Percentiles rank a stretch among this genome's conserved stretches.
Evolutionary conservation across 2,797 vertebrate species (phyloP).

Genomic region (Luscinia megarhynchos): DNA sequence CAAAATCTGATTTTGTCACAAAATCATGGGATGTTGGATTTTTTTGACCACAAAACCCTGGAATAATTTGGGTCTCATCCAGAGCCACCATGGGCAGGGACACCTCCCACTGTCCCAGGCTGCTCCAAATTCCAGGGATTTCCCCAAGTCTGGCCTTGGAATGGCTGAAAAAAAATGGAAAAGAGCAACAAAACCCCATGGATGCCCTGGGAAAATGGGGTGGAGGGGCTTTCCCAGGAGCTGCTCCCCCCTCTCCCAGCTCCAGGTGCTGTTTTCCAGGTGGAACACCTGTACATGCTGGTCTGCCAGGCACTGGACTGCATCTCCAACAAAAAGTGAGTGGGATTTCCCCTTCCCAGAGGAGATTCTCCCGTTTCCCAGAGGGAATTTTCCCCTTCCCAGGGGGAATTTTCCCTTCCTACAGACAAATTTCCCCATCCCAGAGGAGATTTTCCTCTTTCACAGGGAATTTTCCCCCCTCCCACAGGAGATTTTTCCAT

Average conservation of each 20-base stretch:
- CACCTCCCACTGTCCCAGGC: neutral
- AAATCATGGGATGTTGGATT: rapidly evolving
- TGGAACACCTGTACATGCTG: constrained; percentile 91
- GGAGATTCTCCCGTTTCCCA: too few relatives aligned
- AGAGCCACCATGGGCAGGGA: neutral
- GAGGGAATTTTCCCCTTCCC: neutral
- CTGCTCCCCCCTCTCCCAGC: neutral
- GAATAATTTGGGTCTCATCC: neutral
- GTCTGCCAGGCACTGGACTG: constrained; percentile 91
- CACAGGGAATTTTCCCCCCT: neutral
- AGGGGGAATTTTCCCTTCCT: too few relatives aligned
- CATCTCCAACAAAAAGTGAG: constrained; percentile 88
- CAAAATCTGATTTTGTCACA: rapidly evolving
- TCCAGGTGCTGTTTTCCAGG: constrained; percentile 74
- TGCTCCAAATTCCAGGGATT: neutral
- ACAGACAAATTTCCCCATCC: too few relatives aligned
- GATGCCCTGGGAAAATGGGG: neutral
- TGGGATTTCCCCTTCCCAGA: neutral
- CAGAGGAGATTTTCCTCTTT: too few relatives aligned
- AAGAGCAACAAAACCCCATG: rapidly evolving
- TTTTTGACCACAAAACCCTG: neutral
- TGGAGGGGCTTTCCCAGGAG: neutral
- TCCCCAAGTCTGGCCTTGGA: neutral
- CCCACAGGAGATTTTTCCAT: neutral
- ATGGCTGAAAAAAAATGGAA: rapidly evolving